These are phyloP conservation scores for Ceyx margarethae DNA, from an alignment of 2,113 vertebrate species.

Conservation along the genomic window DNA sequence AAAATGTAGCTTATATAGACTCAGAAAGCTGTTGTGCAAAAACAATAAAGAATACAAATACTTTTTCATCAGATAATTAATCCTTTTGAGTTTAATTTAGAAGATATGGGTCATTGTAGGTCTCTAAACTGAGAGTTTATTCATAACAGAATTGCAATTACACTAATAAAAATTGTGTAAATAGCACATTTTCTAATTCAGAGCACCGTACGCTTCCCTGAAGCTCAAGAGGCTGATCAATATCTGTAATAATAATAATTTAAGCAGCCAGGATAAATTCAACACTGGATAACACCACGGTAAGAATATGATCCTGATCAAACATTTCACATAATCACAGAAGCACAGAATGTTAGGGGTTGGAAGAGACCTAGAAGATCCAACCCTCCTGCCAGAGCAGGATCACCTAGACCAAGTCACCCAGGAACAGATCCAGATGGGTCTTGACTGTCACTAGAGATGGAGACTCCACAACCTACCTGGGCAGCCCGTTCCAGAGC, in stretches of 20 bases:
- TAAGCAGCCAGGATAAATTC: conserved; percentile 60
- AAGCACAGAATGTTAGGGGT: no score
- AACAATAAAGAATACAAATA: neutral
- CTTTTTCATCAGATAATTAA: conserved; percentile 6
- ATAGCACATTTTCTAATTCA: conserved; percentile 45
- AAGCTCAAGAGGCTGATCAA: neutral
- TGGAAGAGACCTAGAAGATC: no score
- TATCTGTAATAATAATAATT: conserved; percentile 1
- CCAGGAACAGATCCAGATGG: no score
- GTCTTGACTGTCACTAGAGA: no score
- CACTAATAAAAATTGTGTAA: neutral
- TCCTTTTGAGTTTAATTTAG: neutral
- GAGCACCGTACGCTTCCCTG: neutral
- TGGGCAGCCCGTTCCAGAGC: no score
- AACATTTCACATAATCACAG: conserved; percentile 7
- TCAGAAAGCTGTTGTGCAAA: neutral
- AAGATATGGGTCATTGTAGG: neutral
- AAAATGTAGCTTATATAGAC: neutral
- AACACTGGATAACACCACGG: conserved; percentile 47
- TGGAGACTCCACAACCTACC: no score
- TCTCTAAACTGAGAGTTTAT: neutral
- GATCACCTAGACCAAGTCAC: no score
- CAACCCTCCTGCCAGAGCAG: no score
- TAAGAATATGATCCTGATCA: conserved; percentile 71
- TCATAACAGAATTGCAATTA: neutral